Base-by-base conservation (phyloP, 2,797 vertebrate species). In the Knipowitschia caucasica region DNA sequence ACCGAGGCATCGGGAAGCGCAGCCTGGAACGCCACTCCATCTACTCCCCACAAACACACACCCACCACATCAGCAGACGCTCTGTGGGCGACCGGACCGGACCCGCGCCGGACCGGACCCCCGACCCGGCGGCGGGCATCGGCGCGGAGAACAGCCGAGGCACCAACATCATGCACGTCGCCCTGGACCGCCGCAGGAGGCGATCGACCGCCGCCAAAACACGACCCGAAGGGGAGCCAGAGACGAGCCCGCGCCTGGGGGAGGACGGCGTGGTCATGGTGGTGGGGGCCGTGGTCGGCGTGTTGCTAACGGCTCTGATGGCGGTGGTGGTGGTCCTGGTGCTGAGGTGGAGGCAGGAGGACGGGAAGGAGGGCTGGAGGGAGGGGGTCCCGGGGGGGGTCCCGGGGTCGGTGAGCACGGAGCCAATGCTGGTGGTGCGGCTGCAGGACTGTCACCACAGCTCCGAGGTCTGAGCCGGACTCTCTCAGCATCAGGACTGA, bases 141-240 rank as follows among this genome's bases (percentile, higher is more conserved):
- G 91, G 93, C 5, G 67, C 34, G 0, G 91, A 90, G 35, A 92
- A 89, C 83, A 91, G 52, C 72, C 88, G 93, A n/a, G 96, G 95
- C 20, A 98, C 95, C 1, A 98, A 96, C 56, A 96, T 98, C 53
- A 93, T 94, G 86, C 96, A 98, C 73, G 89, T 98, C 6, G 78
- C 85, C 14, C 77, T 98, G 70, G 91, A 94, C 78, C 91, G 83
- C 39, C 67, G 52, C 72, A 82, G 66, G 43, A 61, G 73, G 1
- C 56, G 71, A 54, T 59, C 82, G 21, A 58, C 58, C 69, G 77
- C 77, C 5, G 73, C 42, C 0, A 74, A 82, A 2, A 86, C 89
- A 36, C 50, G 80, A 24, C 82, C 75, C 0, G 31, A 76, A 0
- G 77, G 51, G 0, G 85, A 90, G 1, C 2, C 81, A 74, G 81